Percentiles rank a stretch among this genome's conserved stretches.
Evolutionary conservation across 2,888 invertebrate genomes (phyloP).

Genomic region (Thalpophila matura): DNA sequence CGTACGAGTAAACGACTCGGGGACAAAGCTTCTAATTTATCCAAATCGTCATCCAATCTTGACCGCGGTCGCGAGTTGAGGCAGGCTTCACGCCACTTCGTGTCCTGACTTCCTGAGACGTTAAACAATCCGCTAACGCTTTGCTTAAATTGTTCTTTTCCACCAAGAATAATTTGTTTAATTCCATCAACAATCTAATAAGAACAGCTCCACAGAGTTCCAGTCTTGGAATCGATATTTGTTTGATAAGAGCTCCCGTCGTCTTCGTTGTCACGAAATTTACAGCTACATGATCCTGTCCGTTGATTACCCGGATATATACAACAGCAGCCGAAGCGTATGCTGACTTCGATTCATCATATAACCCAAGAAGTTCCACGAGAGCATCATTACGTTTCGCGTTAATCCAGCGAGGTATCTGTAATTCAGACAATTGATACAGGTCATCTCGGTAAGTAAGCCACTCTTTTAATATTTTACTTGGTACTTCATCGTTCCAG

Average conservation of each 20-base stretch:
- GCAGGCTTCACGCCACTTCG: too few species aligned
- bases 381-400: neutral
- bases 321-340: neutral
- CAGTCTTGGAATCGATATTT: constrained; percentile 1
- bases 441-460: neutral
- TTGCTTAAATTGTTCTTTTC: too few species aligned
- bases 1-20: too few species aligned
- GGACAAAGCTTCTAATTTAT: too few species aligned
- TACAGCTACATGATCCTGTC: neutral
- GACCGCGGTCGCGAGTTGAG: too few species aligned
- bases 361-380: neutral
- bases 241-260: neutral
- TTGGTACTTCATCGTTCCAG: constrained; percentile 4
- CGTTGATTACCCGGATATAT: neutral
- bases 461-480: constrained; percentile 3
- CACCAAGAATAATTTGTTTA: too few species aligned
- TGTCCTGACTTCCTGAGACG: too few species aligned
- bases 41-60: too few species aligned
- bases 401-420: constrained; percentile 2
- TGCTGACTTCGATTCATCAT: neutral
- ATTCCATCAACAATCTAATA: neutral
- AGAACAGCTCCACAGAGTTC: constrained; percentile 9
- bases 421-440: neutral
- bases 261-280: neutral
- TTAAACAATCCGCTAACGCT: too few species aligned